Evolutionary conservation across 2,113 vertebrate species (phyloP).

Genomic region (Bos javanicus): DNA sequence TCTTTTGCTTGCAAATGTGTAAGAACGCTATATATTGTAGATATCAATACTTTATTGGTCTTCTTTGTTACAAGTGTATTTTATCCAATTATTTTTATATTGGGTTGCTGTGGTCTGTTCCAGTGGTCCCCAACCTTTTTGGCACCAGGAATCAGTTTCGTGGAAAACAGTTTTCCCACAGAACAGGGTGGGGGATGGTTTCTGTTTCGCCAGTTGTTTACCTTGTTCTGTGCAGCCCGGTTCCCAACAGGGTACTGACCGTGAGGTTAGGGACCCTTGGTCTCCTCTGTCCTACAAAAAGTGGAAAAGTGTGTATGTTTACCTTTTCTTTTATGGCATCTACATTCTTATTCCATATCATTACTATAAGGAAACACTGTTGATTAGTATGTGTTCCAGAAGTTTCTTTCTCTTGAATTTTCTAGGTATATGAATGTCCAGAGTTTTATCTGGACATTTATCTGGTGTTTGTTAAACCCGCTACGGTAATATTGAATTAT

Average conservation of each 20-base stretch:
- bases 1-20: not conserved
- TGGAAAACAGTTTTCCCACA: not conserved
- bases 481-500: not conserved
- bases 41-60: not conserved
- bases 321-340: not conserved
- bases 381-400: not conserved
- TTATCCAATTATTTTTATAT: not conserved
- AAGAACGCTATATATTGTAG: not conserved
- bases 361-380: not conserved
- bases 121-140: not conserved
- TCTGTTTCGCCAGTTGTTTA: not conserved
- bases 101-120: not conserved
- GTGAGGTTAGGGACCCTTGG: not conserved
- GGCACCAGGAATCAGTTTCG: not conserved
- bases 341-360: not conserved
- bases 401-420: not conserved
- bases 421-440: not conserved
- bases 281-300: not conserved
- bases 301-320: not conserved
- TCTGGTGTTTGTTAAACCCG: not conserved
- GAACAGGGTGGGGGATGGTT: not conserved
- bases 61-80: not conserved
- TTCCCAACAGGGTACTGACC: not conserved
- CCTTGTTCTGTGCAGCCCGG: not conserved
- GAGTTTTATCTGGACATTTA: not conserved